Evolutionary conservation across 2,888 invertebrate species (phyloP).

Genomic region (Gandaritis pyraliata): DNA sequence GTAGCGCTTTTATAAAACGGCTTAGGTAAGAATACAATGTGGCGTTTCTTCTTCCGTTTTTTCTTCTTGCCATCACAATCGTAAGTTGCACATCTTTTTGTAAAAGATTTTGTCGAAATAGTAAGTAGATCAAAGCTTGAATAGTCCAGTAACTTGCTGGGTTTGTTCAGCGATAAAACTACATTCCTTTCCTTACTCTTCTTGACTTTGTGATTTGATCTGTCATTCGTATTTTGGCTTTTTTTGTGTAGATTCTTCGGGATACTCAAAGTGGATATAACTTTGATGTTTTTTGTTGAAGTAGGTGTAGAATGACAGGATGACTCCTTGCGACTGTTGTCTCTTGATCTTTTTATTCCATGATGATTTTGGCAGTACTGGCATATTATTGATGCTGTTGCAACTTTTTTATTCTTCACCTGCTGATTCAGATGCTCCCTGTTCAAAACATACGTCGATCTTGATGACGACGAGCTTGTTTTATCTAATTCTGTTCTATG

Average conservation of each 20-base stretch:
- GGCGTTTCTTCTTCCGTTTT: slow-evolving; percentile 40
- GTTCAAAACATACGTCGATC: slow-evolving; percentile 60
- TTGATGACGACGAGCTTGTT: slow-evolving; percentile 51
- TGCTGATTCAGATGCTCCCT: slow-evolving; percentile 43
- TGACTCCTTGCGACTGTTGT: slow-evolving; percentile 35
- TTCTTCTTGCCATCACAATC: slow-evolving; percentile 30
- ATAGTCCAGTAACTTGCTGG: slow-evolving; percentile 45
- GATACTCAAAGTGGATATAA: slow-evolving; percentile 71
- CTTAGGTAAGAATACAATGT: slow-evolving; percentile 50
- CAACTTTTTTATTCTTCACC: slow-evolving; percentile 53
- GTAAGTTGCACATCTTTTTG: slow-evolving; percentile 52
- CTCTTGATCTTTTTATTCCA: slow-evolving; percentile 23
- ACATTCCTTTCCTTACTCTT: slow-evolving; percentile 49
- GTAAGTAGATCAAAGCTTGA: slow-evolving; percentile 59
- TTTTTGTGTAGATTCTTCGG: slow-evolving; percentile 60
- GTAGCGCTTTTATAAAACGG: slow-evolving; percentile 47
- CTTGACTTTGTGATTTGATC: slow-evolving; percentile 42
- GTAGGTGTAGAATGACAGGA: slow-evolving; percentile 57
- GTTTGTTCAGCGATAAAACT: slow-evolving; percentile 44
- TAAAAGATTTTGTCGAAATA: slow-evolving; percentile 60
- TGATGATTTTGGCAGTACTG: slow-evolving; percentile 43
- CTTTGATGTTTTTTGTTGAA: slow-evolving; percentile 52
- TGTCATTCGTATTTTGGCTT: slow-evolving; percentile 32
- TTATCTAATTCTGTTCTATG: slow-evolving; percentile 50
- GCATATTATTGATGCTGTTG: slow-evolving; percentile 42